Conservation (phyloP, 2,797 vertebrate genomes). For the Labroides dimidiatus region DNA sequence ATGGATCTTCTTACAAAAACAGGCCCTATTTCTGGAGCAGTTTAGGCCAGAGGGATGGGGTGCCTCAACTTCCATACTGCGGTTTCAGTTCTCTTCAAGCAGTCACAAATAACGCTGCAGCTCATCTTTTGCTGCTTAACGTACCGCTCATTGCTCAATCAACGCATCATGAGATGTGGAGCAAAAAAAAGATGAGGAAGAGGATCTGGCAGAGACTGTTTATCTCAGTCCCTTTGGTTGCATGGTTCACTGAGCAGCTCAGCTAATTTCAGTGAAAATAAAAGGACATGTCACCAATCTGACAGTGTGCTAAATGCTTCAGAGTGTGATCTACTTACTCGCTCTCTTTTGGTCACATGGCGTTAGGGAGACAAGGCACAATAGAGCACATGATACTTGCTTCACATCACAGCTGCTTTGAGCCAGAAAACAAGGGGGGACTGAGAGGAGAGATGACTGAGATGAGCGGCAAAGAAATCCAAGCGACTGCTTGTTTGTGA, state of each 20-base stretch:
- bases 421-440: background rate
- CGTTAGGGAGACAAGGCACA: constrained; percentile 39
- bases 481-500: constrained; percentile 22
- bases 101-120: constrained; percentile 58
- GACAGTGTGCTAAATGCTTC: constrained; percentile 23
- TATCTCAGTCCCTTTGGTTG: background rate
- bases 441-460: constrained; percentile 7
- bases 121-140: constrained; percentile 18
- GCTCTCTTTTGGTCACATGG: constrained; percentile 45
- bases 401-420: constrained; percentile 34
- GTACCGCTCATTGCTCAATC: constrained; percentile 34
- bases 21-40: constrained; percentile 80
- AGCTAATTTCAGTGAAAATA: background rate
- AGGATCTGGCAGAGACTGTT: background rate
- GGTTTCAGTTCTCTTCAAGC: constrained; percentile 62
- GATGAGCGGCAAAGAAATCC: constrained; percentile 19
- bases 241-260: constrained; percentile 12
- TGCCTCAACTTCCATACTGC: constrained; percentile 38
- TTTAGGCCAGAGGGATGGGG: constrained; percentile 68
- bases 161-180: constrained; percentile 36
- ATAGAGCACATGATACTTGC: constrained; percentile 42
- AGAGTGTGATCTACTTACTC: background rate
- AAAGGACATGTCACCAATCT: constrained; percentile 11
- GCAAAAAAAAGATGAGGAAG: background rate
- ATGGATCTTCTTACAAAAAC: constrained; percentile 80